Percentiles rank a stretch among this genome's conserved stretches.
Conservation (phyloP, 2,797 vertebrate species). For the Acanthornis magna region DNA sequence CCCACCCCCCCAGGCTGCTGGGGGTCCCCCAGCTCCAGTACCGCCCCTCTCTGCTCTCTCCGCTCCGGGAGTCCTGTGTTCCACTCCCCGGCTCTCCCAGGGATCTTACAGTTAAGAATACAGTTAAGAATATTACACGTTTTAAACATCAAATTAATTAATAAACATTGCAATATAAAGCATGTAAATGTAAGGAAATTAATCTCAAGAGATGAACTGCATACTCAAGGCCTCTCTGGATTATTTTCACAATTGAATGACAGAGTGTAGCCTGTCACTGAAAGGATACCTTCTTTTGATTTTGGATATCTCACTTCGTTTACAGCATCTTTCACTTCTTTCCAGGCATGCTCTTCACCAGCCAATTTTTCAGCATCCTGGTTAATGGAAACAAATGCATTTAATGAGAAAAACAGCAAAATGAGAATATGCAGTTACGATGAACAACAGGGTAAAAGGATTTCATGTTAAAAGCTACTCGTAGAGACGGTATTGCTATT, state of each 20-base stretch:
- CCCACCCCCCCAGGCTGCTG: too few species aligned
- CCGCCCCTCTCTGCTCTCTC: too few species aligned
- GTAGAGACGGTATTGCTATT: not conserved
- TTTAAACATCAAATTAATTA: not conserved
- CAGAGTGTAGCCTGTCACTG: not conserved
- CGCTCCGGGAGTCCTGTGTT: too few species aligned
- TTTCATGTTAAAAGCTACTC: not conserved
- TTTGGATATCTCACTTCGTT: slow-evolving; percentile 80
- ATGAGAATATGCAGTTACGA: not conserved
- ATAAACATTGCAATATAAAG: not conserved
- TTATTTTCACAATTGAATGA: not conserved
- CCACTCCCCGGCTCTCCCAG: too few species aligned
- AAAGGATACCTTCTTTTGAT: slow-evolving; percentile 86
- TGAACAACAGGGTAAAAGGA: not conserved
- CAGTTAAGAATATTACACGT: not conserved
- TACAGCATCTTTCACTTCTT: slow-evolving; percentile 78
- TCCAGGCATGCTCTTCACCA: slow-evolving; percentile 81
- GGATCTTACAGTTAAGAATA: too few species aligned
- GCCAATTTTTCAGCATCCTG: slow-evolving; percentile 87
- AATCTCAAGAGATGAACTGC: not conserved
- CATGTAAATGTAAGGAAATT: not conserved
- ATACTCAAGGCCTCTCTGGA: not conserved
- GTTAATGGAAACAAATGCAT: slow-evolving; percentile 27
- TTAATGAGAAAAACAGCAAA: not conserved
- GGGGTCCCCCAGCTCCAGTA: too few species aligned